Percentiles rank a stretch among this genome's conserved stretches.
Evolutionary conservation across 2,113 vertebrate genomes (phyloP).

Genomic region (Typhlomys cinereus): DNA sequence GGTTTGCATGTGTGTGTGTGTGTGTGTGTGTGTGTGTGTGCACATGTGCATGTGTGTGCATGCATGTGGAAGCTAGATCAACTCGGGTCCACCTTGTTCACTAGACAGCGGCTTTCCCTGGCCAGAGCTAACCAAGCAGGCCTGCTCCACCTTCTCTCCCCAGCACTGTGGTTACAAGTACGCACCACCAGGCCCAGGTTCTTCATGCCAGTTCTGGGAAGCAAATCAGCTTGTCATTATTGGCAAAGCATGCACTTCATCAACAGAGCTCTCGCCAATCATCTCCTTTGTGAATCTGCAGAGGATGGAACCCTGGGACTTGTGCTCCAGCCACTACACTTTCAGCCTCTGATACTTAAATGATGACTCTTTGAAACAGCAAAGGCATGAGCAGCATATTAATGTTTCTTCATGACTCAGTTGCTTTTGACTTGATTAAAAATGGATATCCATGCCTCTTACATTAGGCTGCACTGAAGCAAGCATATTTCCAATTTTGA

Average conservation of each 20-base stretch:
- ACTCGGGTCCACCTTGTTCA: background rate
- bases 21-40: background rate
- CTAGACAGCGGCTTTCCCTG: background rate
- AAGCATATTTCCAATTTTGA: background rate
- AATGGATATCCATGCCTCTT: accelerated
- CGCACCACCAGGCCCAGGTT: background rate
- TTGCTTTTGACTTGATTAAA: background rate
- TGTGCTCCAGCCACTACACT: too few relatives aligned
- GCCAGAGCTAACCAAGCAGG: too few relatives aligned
- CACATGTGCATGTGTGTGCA: background rate
- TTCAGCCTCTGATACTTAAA: too few relatives aligned
- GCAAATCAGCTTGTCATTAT: background rate
- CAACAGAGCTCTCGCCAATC: background rate
- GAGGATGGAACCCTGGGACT: too few relatives aligned
- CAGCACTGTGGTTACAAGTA: too few relatives aligned
- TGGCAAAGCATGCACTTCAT: background rate
- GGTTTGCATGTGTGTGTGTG: background rate
- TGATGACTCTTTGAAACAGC: background rate
- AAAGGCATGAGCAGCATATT: background rate
- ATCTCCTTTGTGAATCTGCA: background rate
- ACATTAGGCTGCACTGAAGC: background rate
- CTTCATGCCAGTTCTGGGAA: background rate
- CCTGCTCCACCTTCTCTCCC: background rate
- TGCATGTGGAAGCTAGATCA: background rate
- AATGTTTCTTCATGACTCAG: background rate